Evolutionary conservation across 2,888 invertebrate genomes (phyloP).

Genomic region (Melolontha melolontha): DNA sequence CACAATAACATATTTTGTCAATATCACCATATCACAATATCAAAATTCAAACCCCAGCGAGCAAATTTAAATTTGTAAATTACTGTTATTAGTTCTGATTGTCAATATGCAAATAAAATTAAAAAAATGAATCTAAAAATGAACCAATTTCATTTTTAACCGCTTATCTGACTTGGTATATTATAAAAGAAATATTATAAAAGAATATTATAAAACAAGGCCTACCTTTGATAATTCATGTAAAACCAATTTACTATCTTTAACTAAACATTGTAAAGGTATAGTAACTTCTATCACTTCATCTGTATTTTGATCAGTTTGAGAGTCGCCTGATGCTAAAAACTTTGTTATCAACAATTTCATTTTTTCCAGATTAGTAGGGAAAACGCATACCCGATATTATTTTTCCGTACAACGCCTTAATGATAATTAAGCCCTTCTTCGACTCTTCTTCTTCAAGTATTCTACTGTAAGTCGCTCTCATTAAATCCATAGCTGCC

Average conservation of each 20-base stretch:
- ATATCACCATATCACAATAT: too few relatives aligned
- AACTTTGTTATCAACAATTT: constrained; percentile 2
- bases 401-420: constrained; percentile 85
- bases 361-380: background rate
- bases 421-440: constrained; percentile 86
- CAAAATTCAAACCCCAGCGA: too few relatives aligned
- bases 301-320: constrained; percentile 56
- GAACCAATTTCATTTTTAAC: too few relatives aligned
- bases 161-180: too few relatives aligned
- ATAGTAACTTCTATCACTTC: constrained; percentile 93
- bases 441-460: constrained; percentile 83
- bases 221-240: constrained; percentile 88
- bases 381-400: constrained; percentile 55
- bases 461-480: constrained; percentile 87
- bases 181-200: too few relatives aligned
- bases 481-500: constrained; percentile 91
- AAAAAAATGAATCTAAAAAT: too few relatives aligned
- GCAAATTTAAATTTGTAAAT: too few relatives aligned
- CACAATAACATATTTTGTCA: too few relatives aligned
- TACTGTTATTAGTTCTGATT: too few relatives aligned
- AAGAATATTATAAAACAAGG: background rate
- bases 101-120: too few relatives aligned
- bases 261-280: constrained; percentile 93
- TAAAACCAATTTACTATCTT: constrained; percentile 88
- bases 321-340: constrained; percentile 47